Conservation (phyloP, 2,797 vertebrate species). For the Cyclopterus lumpus region DNA sequence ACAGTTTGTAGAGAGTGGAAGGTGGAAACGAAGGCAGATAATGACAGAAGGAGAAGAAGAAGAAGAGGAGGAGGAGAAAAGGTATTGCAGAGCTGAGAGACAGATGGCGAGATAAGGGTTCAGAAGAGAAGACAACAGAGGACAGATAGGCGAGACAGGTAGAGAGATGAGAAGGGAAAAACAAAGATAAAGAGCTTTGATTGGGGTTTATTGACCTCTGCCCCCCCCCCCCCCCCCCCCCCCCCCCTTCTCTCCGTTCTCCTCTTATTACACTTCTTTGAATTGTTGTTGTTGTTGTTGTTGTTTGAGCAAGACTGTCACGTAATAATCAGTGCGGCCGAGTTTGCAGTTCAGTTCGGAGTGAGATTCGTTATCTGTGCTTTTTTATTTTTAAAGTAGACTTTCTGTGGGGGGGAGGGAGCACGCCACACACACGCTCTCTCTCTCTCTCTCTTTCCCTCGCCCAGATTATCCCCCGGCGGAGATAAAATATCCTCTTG, state of each 20-base stretch:
- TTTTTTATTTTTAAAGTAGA: not conserved
- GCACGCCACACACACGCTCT: no score
- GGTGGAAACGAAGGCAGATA: constrained; percentile 51
- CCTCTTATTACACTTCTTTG: constrained; percentile 36
- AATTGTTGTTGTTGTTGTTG: constrained; percentile 40
- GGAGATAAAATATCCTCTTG: no score
- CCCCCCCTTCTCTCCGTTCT: constrained; percentile 20
- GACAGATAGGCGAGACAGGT: constrained; percentile 60
- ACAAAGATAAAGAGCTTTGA: constrained; percentile 73
- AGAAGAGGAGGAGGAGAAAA: constrained; percentile 15
- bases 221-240: not conserved
- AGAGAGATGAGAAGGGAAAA: constrained; percentile 54
- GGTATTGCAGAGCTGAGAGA: constrained; percentile 60
- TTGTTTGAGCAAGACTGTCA: constrained; percentile 33
- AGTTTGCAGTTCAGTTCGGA: not conserved
- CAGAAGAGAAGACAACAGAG: constrained; percentile 46
- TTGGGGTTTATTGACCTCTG: constrained; percentile 55
- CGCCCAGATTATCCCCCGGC: no score
- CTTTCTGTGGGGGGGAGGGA: no score
- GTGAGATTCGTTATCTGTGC: not conserved
- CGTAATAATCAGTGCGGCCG: constrained; percentile 5
- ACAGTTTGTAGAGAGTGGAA: constrained; percentile 28
- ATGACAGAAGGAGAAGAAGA: constrained; percentile 37
- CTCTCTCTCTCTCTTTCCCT: no score
- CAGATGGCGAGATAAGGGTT: constrained; percentile 58